Evolutionary conservation across 2,113 vertebrate species (phyloP), one percentile per base, ranked within the genome.

Genomic region (Hydrolagus affinis): DNA sequence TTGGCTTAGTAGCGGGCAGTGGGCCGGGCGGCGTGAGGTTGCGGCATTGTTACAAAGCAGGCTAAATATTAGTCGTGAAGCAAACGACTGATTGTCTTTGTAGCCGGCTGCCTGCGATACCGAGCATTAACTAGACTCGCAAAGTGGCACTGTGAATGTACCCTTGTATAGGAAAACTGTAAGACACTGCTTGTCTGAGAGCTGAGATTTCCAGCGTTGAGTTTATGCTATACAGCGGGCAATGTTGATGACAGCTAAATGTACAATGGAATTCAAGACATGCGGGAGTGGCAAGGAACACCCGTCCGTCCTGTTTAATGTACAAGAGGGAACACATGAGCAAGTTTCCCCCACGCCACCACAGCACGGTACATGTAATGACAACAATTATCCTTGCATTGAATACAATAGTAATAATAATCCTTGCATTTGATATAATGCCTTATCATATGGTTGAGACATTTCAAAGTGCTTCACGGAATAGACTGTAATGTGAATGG

Each of bases 181-280:
- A 83, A 83, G 25, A 21, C 25, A 83, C 60, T 14, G 28, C 25
- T 66, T 83, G 25, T 83, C 32, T 44, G 44, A 28, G 87, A 88
- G 86, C 87, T 88, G 70, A 85, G 0, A 88, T 75, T 21, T 1
- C 85, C 87, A 88, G 86, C 4, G 0, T 87, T 86, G 88, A 86
- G 86, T 87, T 87, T 68, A 88, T 87, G 88, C 66, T 87, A 86
- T 89, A 73, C 86, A 44, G 11, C 83, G 88, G 87, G 86, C 90
- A 87, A 44, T 23, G 73, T 86, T 70, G 90, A 90, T 89, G 89
- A 92, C 90, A 90, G 88, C 88, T 89, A 87, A 0, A 66, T 10
- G 68, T 88, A 89, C 86, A 85, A 86, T 89, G 89, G 90, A 90
- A 90, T 91, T 30, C 88, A 86, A 90, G 88, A 85, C 86, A 89